Evolutionary conservation across 2,888 invertebrate genomes (phyloP).

Genomic region (Rhagonycha lutea): DNA sequence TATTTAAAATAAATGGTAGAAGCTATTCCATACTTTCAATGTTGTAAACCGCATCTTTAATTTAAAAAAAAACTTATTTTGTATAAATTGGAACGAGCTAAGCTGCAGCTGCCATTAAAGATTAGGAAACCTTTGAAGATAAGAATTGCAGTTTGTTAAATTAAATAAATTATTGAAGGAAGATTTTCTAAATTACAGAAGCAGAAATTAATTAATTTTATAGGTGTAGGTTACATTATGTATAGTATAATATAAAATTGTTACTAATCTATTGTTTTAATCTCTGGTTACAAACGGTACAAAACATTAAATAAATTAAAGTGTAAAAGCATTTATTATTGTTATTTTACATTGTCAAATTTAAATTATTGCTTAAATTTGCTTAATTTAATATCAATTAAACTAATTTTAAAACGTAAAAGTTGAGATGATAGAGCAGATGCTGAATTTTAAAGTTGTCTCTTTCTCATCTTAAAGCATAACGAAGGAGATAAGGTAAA

Average conservation of each 20-base stretch:
- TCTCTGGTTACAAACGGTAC: not conserved
- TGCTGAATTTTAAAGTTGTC: conserved; percentile 16
- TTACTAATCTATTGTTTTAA: too few relatives aligned
- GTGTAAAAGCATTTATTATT: not conserved
- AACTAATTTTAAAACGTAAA: not conserved
- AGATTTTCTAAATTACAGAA: not conserved
- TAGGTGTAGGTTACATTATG: too few relatives aligned
- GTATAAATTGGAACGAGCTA: conserved; percentile 14
- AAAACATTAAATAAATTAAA: not conserved
- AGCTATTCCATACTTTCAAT: not conserved
- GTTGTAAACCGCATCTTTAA: not conserved
- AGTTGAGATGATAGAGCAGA: conserved; percentile 18
- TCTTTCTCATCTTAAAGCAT: conserved; percentile 30
- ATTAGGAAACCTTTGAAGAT: conserved; percentile 1
- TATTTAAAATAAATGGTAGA: not conserved
- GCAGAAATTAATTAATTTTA: not conserved
- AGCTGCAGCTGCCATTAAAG: conserved; percentile 20
- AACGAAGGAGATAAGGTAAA: conserved; percentile 36
- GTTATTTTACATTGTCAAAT: not conserved
- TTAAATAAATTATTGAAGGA: not conserved
- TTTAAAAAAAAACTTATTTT: not conserved
- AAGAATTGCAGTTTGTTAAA: not conserved
- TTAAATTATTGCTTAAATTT: not conserved
- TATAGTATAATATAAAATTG: not conserved
- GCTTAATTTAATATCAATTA: not conserved